Conservation (phyloP, 1,140 invertebrate genomes). For the Drosophila orosa region DNA sequence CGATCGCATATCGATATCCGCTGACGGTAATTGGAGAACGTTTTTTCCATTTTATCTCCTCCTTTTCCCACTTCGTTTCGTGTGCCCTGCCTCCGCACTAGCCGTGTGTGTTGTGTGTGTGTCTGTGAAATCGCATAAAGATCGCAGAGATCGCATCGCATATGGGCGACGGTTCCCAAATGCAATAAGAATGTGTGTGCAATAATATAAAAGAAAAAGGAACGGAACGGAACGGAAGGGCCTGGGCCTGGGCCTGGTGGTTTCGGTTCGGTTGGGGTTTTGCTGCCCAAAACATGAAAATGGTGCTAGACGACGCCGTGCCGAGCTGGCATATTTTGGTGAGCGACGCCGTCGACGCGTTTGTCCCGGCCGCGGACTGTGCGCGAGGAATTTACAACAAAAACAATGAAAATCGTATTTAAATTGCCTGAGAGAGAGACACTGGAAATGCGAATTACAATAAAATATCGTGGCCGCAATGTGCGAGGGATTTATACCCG, state of each 20-base stretch:
- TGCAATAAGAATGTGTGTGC: constrained; percentile 44
- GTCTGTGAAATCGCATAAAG: constrained; percentile 52
- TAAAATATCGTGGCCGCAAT: constrained; percentile 36
- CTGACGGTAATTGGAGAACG: constrained; percentile 81
- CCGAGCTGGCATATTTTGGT: constrained; percentile 79
- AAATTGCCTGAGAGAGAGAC: constrained; percentile 34
- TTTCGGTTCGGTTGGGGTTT: constrained; percentile 23
- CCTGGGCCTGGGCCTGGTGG: constrained; percentile 7
- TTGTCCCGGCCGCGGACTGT: constrained; percentile 66
- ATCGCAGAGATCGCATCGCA: constrained; percentile 35
- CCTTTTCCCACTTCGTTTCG: constrained; percentile 78
- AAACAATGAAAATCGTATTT: constrained; percentile 63
- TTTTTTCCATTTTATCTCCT: constrained; percentile 82
- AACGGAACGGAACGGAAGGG: constrained; percentile 8
- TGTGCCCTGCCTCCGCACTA: constrained; percentile 61
- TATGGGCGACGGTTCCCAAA: constrained; percentile 33
- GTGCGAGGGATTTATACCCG: constrained; percentile 26
- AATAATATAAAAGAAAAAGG: constrained; percentile 46
- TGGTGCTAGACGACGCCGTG: constrained; percentile 75
- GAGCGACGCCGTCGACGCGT: constrained; percentile 66
- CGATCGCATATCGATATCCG: constrained; percentile 60
- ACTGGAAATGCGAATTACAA: constrained; percentile 36
- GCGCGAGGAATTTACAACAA: constrained; percentile 75
- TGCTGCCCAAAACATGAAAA: constrained; percentile 62
- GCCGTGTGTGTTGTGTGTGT: constrained; percentile 43